phyloP scores from a whole-genome alignment of 2,888 invertebrate genomes.

The Brachyptera risi region DNA sequence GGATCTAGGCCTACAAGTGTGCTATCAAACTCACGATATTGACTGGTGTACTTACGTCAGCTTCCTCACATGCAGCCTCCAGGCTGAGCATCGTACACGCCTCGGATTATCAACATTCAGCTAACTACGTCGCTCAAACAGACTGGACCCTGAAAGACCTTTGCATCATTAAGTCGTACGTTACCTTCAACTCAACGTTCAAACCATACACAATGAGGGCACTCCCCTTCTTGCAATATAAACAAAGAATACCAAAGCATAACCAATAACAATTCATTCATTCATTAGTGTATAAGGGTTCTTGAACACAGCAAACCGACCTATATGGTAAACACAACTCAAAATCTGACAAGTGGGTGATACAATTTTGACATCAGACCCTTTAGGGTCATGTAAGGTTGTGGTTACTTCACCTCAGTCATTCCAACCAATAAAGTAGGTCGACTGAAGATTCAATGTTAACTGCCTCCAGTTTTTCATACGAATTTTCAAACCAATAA shows the following conservation, averaged over 20 bases:
- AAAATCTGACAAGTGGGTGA: slow-evolving; percentile 42
- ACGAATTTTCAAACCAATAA: neutral
- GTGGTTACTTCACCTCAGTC: slow-evolving; percentile 2
- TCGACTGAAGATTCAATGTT: neutral
- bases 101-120: slow-evolving; percentile 46
- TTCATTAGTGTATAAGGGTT: too few species aligned
- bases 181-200: neutral
- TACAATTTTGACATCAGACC: slow-evolving; percentile 27
- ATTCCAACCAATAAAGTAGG: neutral
- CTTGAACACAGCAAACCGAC: too few species aligned
- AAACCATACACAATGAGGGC: neutral
- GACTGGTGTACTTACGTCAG: slow-evolving; percentile 62
- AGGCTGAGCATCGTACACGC: slow-evolving; percentile 60
- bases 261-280: too few species aligned
- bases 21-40: too few species aligned
- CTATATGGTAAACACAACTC: neutral
- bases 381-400: slow-evolving; percentile 16
- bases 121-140: slow-evolving; percentile 37
- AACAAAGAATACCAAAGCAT: too few species aligned
- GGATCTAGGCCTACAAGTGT: too few species aligned
- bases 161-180: too few species aligned
- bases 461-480: neutral
- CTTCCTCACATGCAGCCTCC: slow-evolving; percentile 63
- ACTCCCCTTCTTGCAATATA: slow-evolving; percentile 4
- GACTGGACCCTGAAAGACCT: slow-evolving; percentile 31